Evolutionary conservation across 2,113 vertebrate genomes (phyloP), one percentile per base, ranked within the genome.

Genomic region (Proterorhinus semilunaris): DNA sequence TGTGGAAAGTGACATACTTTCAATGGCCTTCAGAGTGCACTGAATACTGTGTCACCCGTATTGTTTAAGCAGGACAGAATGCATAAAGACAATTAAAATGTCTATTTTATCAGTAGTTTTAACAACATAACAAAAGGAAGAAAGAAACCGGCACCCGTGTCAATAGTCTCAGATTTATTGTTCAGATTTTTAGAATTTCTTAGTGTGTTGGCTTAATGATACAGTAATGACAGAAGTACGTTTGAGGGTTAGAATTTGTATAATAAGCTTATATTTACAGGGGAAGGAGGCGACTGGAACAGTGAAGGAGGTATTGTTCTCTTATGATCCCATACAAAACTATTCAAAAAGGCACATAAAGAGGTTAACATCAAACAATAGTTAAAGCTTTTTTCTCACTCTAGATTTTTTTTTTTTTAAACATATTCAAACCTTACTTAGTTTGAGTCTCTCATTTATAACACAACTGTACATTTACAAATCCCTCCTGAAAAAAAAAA

Each of bases 301-400:
- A 62, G 62, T 68, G 58, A 17, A 57, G 49, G 71, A 80, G 66
- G 65, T 62, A 55, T 80, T 75, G 78, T 75, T 71, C 47, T 76
- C 66, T 65, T n/a, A 21, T 10, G 54, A 13, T 65, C 68, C 55
- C 61, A 59, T 62, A 67, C n/a, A 17, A 64, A 36, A 44, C 78
- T 75, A 45, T 81, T 54, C 55, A 46, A 84, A 81, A 87, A 90
- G 87, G 86, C 87, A 90, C 89, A 67, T 76, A 46, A 66, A 82
- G 72, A 71, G 21, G 64, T 65, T 45, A 65, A 70, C 45, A 27
- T 55, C 17, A 68, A 69, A 79, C 62, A 62, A 77, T 61, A 83
- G 36, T 67, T 67, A 58, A 79, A 69, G 61, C 54, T 62, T 66
- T 69, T 57, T 66, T 17, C 9, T 45, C 17, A 65, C 53, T 57